Evolutionary conservation across 2,888 invertebrate species (phyloP).

Genomic region (Drepana falcataria): DNA sequence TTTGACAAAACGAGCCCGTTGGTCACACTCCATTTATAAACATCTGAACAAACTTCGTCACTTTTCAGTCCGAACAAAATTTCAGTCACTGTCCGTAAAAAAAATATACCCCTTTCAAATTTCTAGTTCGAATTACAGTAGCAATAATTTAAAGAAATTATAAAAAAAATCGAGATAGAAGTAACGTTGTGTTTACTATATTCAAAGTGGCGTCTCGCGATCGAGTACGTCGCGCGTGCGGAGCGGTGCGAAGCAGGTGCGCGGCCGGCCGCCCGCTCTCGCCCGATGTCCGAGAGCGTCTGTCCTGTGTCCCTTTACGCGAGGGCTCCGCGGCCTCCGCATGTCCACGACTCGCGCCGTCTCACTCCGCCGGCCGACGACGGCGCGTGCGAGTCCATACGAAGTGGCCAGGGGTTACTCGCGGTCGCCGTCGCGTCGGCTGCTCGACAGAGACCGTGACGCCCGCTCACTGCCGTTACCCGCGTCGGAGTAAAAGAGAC

Average conservation of each 20-base stretch:
- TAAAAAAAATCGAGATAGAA: constrained; percentile 28
- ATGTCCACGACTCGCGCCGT: constrained; percentile 69
- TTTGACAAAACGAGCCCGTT: constrained; percentile 42
- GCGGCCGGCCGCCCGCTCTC: constrained; percentile 77
- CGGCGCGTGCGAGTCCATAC: constrained; percentile 76
- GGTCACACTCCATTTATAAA: constrained; percentile 48
- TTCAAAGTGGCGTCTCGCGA: constrained; percentile 53
- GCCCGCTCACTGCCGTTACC: constrained; percentile 33
- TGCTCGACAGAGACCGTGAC: constrained; percentile 59
- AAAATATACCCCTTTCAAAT: constrained; percentile 1
- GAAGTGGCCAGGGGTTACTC: constrained; percentile 78
- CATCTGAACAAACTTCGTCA: constrained; percentile 54
- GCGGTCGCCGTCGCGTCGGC: constrained; percentile 74
- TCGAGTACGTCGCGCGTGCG: constrained; percentile 64
- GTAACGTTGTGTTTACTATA: constrained; percentile 58
- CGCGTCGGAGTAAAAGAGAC: constrained; percentile 53
- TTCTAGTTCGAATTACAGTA: constrained; percentile 7
- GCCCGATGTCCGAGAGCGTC: constrained; percentile 79
- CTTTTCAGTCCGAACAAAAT: constrained; percentile 49
- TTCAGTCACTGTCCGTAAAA: constrained; percentile 44
- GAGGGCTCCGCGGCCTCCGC: constrained; percentile 73
- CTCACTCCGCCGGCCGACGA: constrained; percentile 73
- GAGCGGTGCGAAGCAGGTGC: constrained; percentile 68
- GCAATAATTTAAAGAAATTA: constrained; percentile 19
- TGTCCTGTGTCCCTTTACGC: constrained; percentile 78